Evolutionary conservation across 2,113 vertebrate species (phyloP).

Genomic region (Cochlearius cochlearius): DNA sequence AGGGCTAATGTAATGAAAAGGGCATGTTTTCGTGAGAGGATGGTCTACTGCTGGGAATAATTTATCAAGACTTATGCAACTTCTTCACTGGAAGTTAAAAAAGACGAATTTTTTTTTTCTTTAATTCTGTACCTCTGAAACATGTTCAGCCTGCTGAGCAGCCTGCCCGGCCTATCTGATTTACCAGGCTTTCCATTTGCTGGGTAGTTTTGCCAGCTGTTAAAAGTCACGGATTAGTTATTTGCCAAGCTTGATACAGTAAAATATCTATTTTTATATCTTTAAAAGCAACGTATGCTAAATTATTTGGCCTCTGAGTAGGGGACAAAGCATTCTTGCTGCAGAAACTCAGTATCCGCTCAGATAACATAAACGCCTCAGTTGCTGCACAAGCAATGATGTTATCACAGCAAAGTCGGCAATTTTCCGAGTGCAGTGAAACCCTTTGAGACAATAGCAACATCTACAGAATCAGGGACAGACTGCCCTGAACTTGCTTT

Average conservation of each 20-base stretch:
- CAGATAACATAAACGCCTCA: fast-evolving
- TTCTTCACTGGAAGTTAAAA: neutral
- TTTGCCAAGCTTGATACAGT: neutral
- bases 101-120: neutral
- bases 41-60: neutral
- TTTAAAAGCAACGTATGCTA: neutral
- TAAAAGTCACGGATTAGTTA: neutral
- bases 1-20: neutral
- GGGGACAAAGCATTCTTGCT: neutral
- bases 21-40: neutral
- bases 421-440: neutral
- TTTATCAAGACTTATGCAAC: neutral
- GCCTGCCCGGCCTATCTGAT: neutral
- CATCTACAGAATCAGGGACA: neutral
- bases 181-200: neutral
- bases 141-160: neutral
- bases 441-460: neutral
- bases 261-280: neutral
- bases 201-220: neutral
- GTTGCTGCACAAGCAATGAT: neutral
- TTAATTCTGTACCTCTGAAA: neutral
- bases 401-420: neutral
- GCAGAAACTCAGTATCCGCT: neutral
- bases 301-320: neutral
- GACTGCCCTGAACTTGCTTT: neutral